phyloP scores from a whole-genome alignment of 1,140 invertebrate genomes.

The Lasioglossum baleicum region DNA sequence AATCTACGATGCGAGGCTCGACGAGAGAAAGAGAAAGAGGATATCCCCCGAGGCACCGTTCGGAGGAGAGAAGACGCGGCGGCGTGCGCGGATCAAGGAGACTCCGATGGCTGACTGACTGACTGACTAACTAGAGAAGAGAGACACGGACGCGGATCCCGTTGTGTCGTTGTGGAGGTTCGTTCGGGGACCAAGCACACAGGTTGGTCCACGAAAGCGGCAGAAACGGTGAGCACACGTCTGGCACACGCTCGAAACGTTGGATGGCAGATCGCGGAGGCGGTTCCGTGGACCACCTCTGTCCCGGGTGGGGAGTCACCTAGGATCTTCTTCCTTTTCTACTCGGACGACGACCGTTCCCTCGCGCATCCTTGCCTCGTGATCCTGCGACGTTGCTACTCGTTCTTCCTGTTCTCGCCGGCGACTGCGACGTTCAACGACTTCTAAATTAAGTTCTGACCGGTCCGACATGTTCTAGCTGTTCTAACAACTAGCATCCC shows the following conservation, averaged over 20 bases:
- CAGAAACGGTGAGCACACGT: constrained; percentile 63
- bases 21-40: constrained; percentile 39
- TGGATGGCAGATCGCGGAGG: constrained; percentile 70
- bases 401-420: too few relatives aligned
- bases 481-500: too few relatives aligned
- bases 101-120: constrained; percentile 65
- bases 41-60: constrained; percentile 38
- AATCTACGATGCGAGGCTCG: not conserved
- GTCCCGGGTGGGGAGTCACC: constrained; percentile 69
- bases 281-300: constrained; percentile 77
- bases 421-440: too few relatives aligned
- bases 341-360: constrained; percentile 1
- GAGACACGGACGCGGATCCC: constrained; percentile 49
- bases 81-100: constrained; percentile 58
- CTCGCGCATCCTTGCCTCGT: constrained; percentile 1
- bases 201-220: constrained; percentile 69
- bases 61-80: constrained; percentile 32
- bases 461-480: too few relatives aligned
- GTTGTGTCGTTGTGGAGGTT: constrained; percentile 33
- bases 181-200: constrained; percentile 51
- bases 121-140: constrained; percentile 61
- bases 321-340: constrained; percentile 67
- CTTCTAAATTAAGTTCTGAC: too few relatives aligned
- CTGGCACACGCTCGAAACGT: constrained; percentile 66
- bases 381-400: not conserved